These are phyloP conservation scores for Chaetophractus vellerosus DNA, from an alignment of 2,797 vertebrate genomes.

Conservation along the genomic window DNA sequence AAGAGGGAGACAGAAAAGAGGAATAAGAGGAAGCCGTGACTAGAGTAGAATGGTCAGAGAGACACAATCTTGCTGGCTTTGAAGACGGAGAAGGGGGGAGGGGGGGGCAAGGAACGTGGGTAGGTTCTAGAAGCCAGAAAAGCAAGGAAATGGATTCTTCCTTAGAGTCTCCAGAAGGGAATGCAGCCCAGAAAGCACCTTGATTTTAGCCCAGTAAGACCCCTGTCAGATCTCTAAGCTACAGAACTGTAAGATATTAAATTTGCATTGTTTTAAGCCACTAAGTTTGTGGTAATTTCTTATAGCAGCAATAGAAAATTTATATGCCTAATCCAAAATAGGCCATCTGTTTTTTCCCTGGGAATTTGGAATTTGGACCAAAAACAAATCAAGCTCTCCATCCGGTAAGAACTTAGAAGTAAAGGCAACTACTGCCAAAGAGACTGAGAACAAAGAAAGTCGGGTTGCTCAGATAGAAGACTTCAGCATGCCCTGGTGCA, in stretches of 20 bases:
- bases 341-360: background rate
- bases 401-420: background rate
- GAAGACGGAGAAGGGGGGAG: background rate
- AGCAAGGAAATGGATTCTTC: background rate
- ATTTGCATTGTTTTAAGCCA: background rate
- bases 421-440: background rate
- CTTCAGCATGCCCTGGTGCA: too few species aligned
- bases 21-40: too few species aligned
- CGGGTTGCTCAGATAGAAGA: too few species aligned
- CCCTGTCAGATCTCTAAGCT: background rate
- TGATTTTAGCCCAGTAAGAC: slow-evolving; percentile 9
- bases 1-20: too few species aligned
- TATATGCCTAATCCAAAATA: background rate
- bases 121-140: background rate
- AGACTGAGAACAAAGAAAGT: too few species aligned
- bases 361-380: background rate
- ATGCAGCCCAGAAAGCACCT: background rate
- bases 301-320: slow-evolving; percentile 7
- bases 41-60: background rate
- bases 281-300: background rate
- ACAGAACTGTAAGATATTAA: background rate
- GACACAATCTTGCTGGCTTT: background rate
- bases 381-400: background rate
- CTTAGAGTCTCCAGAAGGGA: background rate
- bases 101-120: background rate